A percentile compares a stretch with the other conserved stretches of the same genome.
phyloP scores from a whole-genome alignment of 1,140 invertebrate species.

The Lepidurus packardi region DNA sequence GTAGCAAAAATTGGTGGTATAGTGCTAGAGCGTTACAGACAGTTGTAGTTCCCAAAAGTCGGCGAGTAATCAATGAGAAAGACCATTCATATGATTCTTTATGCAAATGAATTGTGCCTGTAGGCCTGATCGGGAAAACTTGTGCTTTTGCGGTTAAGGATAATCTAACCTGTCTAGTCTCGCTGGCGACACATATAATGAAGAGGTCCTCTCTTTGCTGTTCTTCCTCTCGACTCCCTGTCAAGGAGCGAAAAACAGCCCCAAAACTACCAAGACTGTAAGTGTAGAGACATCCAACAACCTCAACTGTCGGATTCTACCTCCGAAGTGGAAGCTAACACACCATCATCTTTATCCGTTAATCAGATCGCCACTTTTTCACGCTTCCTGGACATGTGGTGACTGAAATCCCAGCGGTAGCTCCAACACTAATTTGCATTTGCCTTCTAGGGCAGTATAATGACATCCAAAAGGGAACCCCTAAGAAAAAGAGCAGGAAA shows the following conservation, averaged over 20 bases:
- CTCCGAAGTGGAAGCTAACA: conserved; percentile 17
- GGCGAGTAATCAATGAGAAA: conserved; percentile 3
- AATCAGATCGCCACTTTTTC: conserved; percentile 18
- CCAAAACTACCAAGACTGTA: not conserved
- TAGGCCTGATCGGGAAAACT: conserved; percentile 18
- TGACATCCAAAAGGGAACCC: not conserved
- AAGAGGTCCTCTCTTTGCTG: conserved; percentile 8
- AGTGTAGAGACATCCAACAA: not conserved
- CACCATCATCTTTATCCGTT: conserved; percentile 21
- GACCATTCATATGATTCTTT: not conserved
- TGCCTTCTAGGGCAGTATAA: conserved; percentile 21
- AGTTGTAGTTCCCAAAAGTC: not conserved
- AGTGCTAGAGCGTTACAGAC: too few species aligned
- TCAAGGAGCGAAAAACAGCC: conserved; percentile 1
- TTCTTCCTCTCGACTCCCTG: not conserved
- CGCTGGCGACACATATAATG: conserved; percentile 18
- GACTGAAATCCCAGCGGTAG: conserved; percentile 18
- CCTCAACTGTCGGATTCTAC: conserved; percentile 8
- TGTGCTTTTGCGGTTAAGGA: conserved; percentile 18
- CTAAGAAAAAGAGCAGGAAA: not conserved
- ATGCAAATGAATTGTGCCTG: conserved; percentile 19
- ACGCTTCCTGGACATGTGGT: conserved; percentile 13
- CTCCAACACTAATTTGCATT: conserved; percentile 19
- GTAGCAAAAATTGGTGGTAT: too few species aligned
- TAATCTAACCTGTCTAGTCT: conserved; percentile 19